Evolutionary conservation across 2,113 vertebrate species (phyloP).

Genomic region (Hoplias malabaricus): DNA sequence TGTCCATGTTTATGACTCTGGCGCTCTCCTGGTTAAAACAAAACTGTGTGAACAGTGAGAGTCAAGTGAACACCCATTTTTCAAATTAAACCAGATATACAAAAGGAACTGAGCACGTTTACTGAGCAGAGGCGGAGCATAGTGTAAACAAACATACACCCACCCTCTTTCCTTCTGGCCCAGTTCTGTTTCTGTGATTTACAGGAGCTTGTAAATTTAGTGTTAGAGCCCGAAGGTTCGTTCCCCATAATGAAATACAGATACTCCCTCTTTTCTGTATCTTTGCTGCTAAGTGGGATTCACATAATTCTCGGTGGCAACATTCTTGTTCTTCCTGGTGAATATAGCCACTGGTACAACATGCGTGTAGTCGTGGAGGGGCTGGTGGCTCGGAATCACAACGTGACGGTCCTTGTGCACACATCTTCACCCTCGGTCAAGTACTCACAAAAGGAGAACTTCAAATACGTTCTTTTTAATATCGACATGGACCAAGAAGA

Average conservation of each 20-base stretch:
- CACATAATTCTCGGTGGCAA: slow-evolving; percentile 55
- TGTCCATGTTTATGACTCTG: no score
- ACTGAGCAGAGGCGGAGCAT: no score
- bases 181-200: no score
- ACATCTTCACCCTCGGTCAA: slow-evolving; percentile 66
- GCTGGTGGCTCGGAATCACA: slow-evolving; percentile 67
- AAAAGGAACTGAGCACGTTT: no score
- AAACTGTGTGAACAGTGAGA: no score
- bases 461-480: slow-evolving; percentile 26
- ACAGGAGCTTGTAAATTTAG: background rate
- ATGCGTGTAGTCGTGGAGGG: slow-evolving; percentile 69
- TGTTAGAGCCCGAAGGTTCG: slow-evolving; percentile 48
- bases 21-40: no score
- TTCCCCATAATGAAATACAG: background rate
- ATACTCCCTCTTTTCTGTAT: background rate
- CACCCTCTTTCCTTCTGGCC: no score
- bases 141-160: no score
- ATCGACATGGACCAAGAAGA: slow-evolving; percentile 31
- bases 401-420: slow-evolving; percentile 65
- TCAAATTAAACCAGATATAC: no score
- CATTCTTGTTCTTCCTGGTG: slow-evolving; percentile 75
- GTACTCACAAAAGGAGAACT: slow-evolving; percentile 38
- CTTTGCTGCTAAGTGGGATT: background rate
- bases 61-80: no score
- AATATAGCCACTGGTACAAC: slow-evolving; percentile 82